phyloP scores from a whole-genome alignment of 1,140 invertebrate genomes.

The Aphis gossypii region DNA sequence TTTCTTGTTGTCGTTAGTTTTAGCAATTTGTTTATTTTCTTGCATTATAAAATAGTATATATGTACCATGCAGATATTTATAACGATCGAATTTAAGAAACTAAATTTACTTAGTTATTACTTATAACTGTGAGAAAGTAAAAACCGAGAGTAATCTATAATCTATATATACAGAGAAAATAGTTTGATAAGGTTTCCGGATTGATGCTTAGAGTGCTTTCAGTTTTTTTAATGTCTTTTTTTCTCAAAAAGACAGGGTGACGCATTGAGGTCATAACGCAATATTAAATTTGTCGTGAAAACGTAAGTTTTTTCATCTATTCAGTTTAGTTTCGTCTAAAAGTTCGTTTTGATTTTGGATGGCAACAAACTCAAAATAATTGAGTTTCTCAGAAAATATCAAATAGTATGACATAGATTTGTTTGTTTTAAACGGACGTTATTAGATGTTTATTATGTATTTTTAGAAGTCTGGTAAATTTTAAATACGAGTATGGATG shows the following conservation, averaged over 20 bases:
- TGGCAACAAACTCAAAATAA: background rate
- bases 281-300: background rate
- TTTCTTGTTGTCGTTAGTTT: no score
- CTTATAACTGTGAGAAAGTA: background rate
- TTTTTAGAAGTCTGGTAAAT: background rate
- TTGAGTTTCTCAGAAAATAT: background rate
- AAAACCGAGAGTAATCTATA: background rate
- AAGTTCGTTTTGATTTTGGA: background rate
- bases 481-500: background rate
- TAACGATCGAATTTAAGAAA: background rate
- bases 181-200: background rate
- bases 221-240: background rate
- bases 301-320: background rate
- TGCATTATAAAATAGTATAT: background rate
- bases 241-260: background rate
- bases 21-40: background rate
- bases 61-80: background rate
- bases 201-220: background rate
- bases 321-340: background rate
- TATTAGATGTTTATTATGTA: background rate
- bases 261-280: background rate
- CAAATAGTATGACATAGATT: background rate
- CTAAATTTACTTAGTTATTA: no score
- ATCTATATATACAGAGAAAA: background rate
- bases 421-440: background rate